Conservation (phyloP, 35 echinoderm and acorn worm species). For the Heliocidaris tuberculata region DNA sequence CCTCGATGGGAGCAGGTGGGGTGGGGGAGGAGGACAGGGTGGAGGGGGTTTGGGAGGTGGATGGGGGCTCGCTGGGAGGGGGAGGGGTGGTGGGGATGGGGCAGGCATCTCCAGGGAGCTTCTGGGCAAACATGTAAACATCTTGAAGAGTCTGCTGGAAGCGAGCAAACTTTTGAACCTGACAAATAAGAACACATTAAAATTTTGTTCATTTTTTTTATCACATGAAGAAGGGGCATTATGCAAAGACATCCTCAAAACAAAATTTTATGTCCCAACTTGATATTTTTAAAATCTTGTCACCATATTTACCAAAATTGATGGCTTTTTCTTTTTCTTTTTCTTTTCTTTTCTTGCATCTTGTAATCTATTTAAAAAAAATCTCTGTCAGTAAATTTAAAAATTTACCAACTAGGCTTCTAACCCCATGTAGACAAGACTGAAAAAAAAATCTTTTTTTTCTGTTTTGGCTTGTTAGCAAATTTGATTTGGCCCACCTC, state of each 20-base stretch:
- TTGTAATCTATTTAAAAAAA: too few relatives aligned
- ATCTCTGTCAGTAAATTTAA: background rate
- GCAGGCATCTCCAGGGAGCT: constrained; percentile 83
- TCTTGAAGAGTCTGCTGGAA: constrained; percentile 85
- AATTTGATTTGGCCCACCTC: too few relatives aligned
- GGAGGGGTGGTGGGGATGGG: constrained; percentile 58
- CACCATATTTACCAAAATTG: too few relatives aligned
- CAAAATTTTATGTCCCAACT: background rate
- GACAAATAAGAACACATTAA: constrained; percentile 51
- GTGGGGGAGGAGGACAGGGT: background rate
- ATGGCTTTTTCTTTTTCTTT: too few relatives aligned
- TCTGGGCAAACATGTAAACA: constrained; percentile 72
- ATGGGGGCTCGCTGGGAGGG: constrained; percentile 35
- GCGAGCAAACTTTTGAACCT: constrained; percentile 80
- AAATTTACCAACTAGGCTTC: too few relatives aligned
- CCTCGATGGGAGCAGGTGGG: background rate
- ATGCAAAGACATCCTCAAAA: background rate
- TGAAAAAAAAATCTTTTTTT: too few relatives aligned
- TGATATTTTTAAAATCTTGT: too few relatives aligned
- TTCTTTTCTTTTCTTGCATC: background rate
- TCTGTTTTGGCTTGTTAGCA: too few relatives aligned
- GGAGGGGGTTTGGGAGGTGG: constrained; percentile 17
- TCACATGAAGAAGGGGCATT: background rate
- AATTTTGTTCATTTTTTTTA: background rate
- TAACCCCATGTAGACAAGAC: too few relatives aligned